A percentile compares a stretch with the other conserved stretches of the same genome.
These are phyloP conservation scores for Tenthredo notha DNA, from an alignment of 2,888 invertebrate species.

Conservation along the genomic window DNA sequence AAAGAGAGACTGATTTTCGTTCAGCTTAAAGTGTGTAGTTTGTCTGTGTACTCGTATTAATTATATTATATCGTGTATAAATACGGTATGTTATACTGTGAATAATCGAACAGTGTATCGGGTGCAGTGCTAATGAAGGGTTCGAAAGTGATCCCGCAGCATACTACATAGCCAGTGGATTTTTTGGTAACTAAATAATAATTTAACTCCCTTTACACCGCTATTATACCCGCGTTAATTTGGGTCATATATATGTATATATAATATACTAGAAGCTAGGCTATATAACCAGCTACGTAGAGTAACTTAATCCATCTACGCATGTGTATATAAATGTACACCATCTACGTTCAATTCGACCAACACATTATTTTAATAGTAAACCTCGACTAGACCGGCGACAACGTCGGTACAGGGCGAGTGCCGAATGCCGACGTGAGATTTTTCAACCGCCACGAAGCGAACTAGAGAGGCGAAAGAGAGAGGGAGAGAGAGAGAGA, in stretches of 20 bases:
- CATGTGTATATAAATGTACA: neutral
- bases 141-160: neutral
- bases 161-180: neutral
- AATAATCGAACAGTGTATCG: neutral
- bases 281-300: neutral
- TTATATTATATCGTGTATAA: neutral
- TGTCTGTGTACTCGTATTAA: neutral
- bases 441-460: constrained; percentile 3
- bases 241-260: neutral
- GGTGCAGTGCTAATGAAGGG: neutral
- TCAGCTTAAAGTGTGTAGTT: constrained; percentile 59
- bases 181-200: neutral
- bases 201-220: neutral
- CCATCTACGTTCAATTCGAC: neutral
- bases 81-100: neutral
- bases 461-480: neutral
- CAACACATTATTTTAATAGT: neutral
- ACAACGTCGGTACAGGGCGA: neutral
- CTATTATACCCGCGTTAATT: neutral
- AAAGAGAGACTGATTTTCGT: constrained; percentile 70
- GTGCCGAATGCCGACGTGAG: neutral
- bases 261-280: too few species aligned
- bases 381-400: neutral
- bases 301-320: neutral
- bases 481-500: neutral